Percentiles rank a stretch among this genome's conserved stretches.
Evolutionary conservation across 2,797 vertebrate genomes (phyloP).

Genomic region (Vultur gryphus): DNA sequence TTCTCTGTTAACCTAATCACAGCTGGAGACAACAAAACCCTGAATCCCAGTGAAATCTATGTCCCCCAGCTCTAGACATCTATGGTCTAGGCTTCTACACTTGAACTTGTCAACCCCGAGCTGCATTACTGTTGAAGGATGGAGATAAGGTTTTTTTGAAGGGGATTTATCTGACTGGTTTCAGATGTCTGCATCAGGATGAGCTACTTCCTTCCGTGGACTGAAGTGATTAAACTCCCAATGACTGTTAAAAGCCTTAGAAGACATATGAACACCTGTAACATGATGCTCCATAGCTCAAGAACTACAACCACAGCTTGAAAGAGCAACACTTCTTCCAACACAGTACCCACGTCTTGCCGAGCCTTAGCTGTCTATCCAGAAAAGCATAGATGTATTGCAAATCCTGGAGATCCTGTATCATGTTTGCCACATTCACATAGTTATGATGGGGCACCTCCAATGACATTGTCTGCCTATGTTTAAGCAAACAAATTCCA

Average conservation of each 20-base stretch:
- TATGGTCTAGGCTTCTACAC: rapidly evolving
- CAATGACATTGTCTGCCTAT: neutral
- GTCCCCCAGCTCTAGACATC: neutral
- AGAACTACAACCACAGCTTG: neutral
- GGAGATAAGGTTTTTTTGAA: rapidly evolving
- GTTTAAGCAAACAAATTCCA: constrained; percentile 6
- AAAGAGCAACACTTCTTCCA: neutral
- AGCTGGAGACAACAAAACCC: neutral
- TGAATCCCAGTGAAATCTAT: neutral
- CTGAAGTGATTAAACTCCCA: neutral
- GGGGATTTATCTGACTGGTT: neutral
- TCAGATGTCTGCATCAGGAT: neutral
- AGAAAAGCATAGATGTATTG: neutral
- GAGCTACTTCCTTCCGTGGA: neutral
- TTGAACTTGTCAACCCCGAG: neutral
- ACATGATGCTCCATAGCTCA: neutral
- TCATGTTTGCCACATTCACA: rapidly evolving
- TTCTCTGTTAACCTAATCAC: neutral
- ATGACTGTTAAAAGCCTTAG: rapidly evolving
- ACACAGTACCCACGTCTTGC: rapidly evolving
- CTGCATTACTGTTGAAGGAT: neutral
- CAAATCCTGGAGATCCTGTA: neutral
- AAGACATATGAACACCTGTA: neutral
- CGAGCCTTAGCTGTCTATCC: neutral
- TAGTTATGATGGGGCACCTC: neutral